phyloP scores from a whole-genome alignment of 2,888 invertebrate species.

The Apeira syringaria region DNA sequence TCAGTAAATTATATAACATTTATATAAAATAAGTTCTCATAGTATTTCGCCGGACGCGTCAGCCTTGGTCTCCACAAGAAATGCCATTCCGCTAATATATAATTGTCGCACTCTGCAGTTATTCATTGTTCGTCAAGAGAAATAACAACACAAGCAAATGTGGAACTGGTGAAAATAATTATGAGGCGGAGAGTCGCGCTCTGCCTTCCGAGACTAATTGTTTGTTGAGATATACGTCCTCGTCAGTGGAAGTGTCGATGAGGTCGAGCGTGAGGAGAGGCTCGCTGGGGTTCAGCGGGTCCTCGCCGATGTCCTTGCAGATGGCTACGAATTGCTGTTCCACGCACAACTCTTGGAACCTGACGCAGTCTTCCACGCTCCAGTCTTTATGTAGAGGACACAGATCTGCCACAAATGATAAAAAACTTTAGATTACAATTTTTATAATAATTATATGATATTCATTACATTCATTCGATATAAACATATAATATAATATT shows the following conservation, averaged over 20 bases:
- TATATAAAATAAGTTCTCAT: too few relatives aligned
- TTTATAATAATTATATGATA: too few relatives aligned
- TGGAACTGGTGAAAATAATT: constrained; percentile 19
- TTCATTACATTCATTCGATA: too few relatives aligned
- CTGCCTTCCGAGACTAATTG: constrained; percentile 85
- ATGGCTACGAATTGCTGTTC: constrained; percentile 88
- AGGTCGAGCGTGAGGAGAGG: constrained; percentile 86
- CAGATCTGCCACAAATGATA: constrained; percentile 61
- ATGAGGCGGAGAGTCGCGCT: constrained; percentile 62
- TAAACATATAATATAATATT: too few relatives aligned
- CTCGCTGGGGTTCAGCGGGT: constrained; percentile 84
- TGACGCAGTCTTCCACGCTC: constrained; percentile 88
- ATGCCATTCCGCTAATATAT: constrained; percentile 9
- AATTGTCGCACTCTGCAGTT: constrained; percentile 36
- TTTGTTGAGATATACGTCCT: constrained; percentile 87
- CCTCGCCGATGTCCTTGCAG: constrained; percentile 85
- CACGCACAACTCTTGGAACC: constrained; percentile 88
- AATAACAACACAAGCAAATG: constrained; percentile 25
- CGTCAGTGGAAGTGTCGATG: constrained; percentile 87
- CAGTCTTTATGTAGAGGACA: constrained; percentile 85
- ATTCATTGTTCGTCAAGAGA: constrained; percentile 20
- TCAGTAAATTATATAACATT: too few relatives aligned
- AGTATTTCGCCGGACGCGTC: constrained; percentile 14
- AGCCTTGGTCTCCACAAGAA: constrained; percentile 17
- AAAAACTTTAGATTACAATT: too few relatives aligned